Conservation (phyloP, 2,113 vertebrate species). For the Panthera tigris region DNA sequence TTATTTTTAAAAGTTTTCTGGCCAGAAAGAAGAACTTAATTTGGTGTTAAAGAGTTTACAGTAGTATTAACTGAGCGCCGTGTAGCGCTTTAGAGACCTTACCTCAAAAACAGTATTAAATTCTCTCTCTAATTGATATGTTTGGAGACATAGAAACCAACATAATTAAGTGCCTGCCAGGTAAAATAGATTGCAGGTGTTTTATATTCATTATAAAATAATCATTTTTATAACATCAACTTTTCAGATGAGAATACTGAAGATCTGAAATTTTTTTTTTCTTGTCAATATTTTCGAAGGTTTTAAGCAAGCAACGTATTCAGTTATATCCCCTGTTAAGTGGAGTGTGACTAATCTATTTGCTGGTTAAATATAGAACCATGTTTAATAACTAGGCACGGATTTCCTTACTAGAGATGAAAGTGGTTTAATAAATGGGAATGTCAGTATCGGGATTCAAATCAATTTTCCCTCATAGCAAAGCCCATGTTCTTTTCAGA, state of each 20-base stretch:
- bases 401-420: background rate
- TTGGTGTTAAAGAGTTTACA: background rate
- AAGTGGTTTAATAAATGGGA: background rate
- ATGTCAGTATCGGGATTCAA: background rate
- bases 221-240: background rate
- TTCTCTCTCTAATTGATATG: background rate
- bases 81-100: background rate
- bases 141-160: background rate
- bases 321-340: background rate
- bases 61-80: background rate
- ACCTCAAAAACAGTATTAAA: background rate
- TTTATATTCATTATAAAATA: conserved; percentile 17
- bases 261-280: background rate
- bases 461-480: background rate
- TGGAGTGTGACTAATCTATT: background rate
- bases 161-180: background rate
- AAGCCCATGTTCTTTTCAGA: background rate
- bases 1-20: conserved; percentile 1
- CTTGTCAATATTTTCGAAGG: background rate
- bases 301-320: background rate
- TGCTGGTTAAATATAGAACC: background rate
- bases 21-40: background rate
- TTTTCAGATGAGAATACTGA: background rate
- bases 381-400: background rate
- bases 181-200: background rate